These are phyloP conservation scores for Yponomeuta cagnagella DNA, from an alignment of 2,888 invertebrate species.

Conservation along the genomic window DNA sequence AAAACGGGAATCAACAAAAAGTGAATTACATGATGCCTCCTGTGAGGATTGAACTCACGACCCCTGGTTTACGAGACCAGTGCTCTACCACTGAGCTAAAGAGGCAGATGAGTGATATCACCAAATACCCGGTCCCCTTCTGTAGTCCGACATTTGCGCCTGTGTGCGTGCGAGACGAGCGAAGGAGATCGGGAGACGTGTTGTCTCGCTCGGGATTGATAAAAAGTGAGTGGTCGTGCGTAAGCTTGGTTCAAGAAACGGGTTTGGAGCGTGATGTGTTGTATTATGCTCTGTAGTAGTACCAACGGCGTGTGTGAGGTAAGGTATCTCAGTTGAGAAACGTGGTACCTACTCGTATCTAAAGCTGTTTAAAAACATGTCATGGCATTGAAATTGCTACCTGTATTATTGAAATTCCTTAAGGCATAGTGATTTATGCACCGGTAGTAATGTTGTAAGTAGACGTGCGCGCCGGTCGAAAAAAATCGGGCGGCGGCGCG, in stretches of 20 bases:
- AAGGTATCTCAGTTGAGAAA: too few relatives aligned
- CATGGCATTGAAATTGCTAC: too few relatives aligned
- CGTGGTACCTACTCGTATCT: too few relatives aligned
- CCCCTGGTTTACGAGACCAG: constrained; percentile 91
- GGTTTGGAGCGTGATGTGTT: background rate
- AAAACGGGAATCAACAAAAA: background rate
- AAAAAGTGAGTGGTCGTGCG: background rate
- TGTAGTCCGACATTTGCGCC: constrained; percentile 18
- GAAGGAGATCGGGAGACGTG: background rate
- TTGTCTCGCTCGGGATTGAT: background rate
- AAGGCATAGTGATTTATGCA: too few relatives aligned
- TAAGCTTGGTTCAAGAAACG: background rate
- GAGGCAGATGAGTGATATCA: constrained; percentile 67
- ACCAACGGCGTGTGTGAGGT: too few relatives aligned
- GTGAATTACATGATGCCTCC: constrained; percentile 71
- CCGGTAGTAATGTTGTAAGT: too few relatives aligned
- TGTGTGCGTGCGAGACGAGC: background rate
- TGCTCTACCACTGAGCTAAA: constrained; percentile 90
- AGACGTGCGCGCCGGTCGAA: too few relatives aligned
- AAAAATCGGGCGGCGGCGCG: too few relatives aligned
- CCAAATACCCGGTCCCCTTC: constrained; percentile 41
- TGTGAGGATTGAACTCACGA: constrained; percentile 90
- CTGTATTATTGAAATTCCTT: too few relatives aligned
- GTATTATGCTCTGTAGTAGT: too few relatives aligned
- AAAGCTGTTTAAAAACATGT: too few relatives aligned